Evolutionary conservation across 2,797 vertebrate genomes (phyloP), one percentile per base, ranked within the genome.

Genomic region (Myotis daubentonii): DNA sequence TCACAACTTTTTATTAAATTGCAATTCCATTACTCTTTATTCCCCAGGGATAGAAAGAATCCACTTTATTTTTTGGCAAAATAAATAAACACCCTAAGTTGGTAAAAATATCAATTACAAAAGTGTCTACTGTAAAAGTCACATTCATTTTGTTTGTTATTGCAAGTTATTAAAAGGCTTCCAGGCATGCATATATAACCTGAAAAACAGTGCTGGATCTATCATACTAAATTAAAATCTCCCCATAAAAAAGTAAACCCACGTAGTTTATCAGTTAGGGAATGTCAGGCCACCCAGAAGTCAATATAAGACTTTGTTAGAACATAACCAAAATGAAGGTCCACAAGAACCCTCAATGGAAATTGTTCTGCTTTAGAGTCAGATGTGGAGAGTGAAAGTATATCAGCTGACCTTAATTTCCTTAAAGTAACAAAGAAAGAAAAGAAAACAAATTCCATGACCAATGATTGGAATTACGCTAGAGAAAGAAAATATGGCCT

Each of bases 111-210:
- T 95, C 95, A 97, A 87, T 97, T 97, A 96, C 86, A 95, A 95
- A 83, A 92, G 74, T 96, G 65, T 96, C 95, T 97, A 91, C 76
- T 88, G 82, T 97, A 91, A 97, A 97, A 97, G 96, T 96, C 96
- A 96, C 92, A 95, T 97, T 97, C 96, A 97, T 97, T 97, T 97
- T 94, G 92, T 97, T 96, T 96, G 95, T 95, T 96, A 97, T 96
- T 97, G 85, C 79, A 89, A 95, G 96, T 97, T 97, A 97, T 97
- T 97, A 97, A 97, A 97, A 96, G 93, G 90, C 97, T 97, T 96
- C 96, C 85, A 94, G 96, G 96, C 96, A 97, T 96, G 96, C 94
- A 97, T 94, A 97, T 95, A 97, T 97, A 97, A 96, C 91, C 81
- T 92, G 87, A 95, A 96, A 97, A 96, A 96, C 91, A 96, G 80